Conservation (phyloP, 1,140 invertebrate species). For the Drosophila sechellia region DNA sequence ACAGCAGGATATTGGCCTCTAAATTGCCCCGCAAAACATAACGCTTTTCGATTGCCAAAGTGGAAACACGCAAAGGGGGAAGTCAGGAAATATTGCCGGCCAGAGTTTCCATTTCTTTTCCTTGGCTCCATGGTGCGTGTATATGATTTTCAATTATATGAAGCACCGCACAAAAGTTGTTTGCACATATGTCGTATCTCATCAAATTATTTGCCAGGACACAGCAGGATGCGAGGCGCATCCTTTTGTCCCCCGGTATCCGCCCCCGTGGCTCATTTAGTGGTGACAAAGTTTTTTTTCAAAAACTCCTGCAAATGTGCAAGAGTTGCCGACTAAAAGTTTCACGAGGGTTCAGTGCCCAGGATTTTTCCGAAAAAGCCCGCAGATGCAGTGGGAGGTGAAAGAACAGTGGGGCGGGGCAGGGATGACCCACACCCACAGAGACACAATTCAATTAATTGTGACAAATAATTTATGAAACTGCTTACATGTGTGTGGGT, state of each 20-base stretch:
- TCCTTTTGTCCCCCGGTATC: slow-evolving; percentile 62
- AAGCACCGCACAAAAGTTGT: slow-evolving; percentile 79
- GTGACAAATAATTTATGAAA: slow-evolving; percentile 85
- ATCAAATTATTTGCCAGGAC: slow-evolving; percentile 83
- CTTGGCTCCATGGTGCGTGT: slow-evolving; percentile 16
- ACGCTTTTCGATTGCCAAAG: slow-evolving; percentile 20
- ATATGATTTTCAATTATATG: slow-evolving; percentile 83
- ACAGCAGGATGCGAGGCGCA: slow-evolving; percentile 41
- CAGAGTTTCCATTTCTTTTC: neutral
- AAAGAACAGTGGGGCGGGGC: neutral
- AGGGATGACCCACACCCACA: slow-evolving; percentile 30
- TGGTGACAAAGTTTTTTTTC: slow-evolving; percentile 72
- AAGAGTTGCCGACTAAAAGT: slow-evolving; percentile 45
- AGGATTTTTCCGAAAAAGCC: slow-evolving; percentile 23
- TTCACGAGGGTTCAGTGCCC: slow-evolving; percentile 24
- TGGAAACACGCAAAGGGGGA: slow-evolving; percentile 3
- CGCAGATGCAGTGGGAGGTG: slow-evolving; percentile 24
- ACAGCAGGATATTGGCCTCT: slow-evolving; percentile 84
- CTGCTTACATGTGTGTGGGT: slow-evolving; percentile 33
- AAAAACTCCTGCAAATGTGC: slow-evolving; percentile 58
- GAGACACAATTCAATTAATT: slow-evolving; percentile 84
- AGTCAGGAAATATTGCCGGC: slow-evolving; percentile 14
- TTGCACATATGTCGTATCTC: slow-evolving; percentile 85
- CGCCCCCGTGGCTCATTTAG: slow-evolving; percentile 57
- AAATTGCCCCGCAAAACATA: slow-evolving; percentile 83